These are phyloP conservation scores for Pteronura brasiliensis DNA, from an alignment of 2,113 vertebrate species.

Conservation along the genomic window DNA sequence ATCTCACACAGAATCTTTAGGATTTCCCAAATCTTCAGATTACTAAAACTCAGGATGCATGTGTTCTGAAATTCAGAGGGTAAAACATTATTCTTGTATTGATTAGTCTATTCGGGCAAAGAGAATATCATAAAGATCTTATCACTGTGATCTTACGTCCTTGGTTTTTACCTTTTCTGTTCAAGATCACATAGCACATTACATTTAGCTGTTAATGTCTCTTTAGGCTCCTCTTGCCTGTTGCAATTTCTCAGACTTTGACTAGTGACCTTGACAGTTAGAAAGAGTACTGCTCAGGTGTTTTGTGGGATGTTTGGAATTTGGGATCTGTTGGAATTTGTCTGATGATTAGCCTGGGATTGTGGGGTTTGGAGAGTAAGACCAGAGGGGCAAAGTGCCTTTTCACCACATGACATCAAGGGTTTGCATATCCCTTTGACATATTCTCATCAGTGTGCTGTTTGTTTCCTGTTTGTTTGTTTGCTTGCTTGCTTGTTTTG, in stretches of 20 bases:
- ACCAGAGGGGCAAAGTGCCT: neutral
- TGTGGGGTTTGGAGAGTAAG: neutral
- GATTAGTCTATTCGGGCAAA: neutral
- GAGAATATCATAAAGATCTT: neutral
- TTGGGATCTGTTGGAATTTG: neutral
- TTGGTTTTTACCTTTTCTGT: neutral
- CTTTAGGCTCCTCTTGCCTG: neutral
- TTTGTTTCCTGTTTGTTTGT: neutral
- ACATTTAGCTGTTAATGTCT: neutral
- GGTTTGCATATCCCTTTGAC: neutral
- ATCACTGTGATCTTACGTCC: neutral
- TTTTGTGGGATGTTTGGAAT: neutral
- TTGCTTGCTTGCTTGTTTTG: neutral
- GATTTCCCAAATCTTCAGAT: neutral
- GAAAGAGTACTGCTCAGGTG: neutral
- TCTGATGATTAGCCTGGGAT: neutral
- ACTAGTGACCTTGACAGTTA: neutral
- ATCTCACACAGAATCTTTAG: neutral
- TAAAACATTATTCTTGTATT: neutral
- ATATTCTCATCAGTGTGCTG: neutral
- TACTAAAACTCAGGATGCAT: neutral
- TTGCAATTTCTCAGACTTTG: neutral
- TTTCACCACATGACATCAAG: neutral
- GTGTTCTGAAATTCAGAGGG: neutral
- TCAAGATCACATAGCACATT: neutral